Evolutionary conservation across 1,140 invertebrate species (phyloP).

Genomic region (Philopotamus ludificatus): DNA sequence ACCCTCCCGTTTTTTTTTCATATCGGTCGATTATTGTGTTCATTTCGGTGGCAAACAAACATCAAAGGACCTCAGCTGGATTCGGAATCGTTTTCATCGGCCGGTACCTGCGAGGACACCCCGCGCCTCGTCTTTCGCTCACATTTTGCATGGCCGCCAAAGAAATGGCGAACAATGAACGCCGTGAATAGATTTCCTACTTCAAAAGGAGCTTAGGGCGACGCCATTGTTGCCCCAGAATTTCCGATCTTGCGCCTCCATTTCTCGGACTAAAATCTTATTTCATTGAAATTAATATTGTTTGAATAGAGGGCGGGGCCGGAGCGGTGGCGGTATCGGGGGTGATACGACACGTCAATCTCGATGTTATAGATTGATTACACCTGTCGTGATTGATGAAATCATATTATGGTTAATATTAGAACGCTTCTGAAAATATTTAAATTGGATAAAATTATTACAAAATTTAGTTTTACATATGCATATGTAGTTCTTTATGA

Average conservation of each 20-base stretch:
- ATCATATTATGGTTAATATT: no score
- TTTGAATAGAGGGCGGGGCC: no score
- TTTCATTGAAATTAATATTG: no score
- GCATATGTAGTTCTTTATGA: no score
- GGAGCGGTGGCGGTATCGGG: no score
- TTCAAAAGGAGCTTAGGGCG: slow-evolving; percentile 11
- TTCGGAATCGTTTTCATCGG: slow-evolving; percentile 6
- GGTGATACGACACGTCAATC: no score
- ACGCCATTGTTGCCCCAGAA: slow-evolving; percentile 14
- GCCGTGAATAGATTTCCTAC: slow-evolving; percentile 24
- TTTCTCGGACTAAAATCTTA: no score
- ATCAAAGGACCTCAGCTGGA: background rate
- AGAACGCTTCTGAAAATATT: no score
- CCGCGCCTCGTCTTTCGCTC: slow-evolving; percentile 5
- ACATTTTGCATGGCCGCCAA: slow-evolving; percentile 8
- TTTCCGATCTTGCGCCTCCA: slow-evolving; percentile 17
- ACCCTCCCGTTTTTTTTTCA: background rate
- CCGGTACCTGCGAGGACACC: background rate
- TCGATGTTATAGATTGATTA: no score
- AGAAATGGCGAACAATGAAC: slow-evolving; percentile 19
- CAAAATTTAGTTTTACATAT: no score
- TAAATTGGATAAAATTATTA: no score
- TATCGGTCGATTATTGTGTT: slow-evolving; percentile 4
- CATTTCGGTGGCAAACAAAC: slow-evolving; percentile 12
- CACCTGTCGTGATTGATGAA: no score